phyloP scores from a whole-genome alignment of 1,140 invertebrate genomes.

The Littorina saxatilis region DNA sequence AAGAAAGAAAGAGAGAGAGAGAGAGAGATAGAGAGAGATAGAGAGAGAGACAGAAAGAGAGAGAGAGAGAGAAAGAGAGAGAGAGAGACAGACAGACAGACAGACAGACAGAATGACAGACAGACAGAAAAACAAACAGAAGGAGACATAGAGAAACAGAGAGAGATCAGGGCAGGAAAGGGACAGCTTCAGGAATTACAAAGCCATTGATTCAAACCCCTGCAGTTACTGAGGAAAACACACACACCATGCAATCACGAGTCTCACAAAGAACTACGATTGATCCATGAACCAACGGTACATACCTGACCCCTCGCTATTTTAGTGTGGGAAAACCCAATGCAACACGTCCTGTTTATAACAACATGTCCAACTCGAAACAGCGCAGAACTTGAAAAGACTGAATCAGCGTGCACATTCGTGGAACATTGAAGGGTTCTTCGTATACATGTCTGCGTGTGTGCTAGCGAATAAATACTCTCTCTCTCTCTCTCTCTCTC shows the following conservation, averaged over 20 bases:
- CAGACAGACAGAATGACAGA: background rate
- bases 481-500: too few relatives aligned
- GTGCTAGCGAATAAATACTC: too few relatives aligned
- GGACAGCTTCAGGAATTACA: background rate
- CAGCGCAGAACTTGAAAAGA: too few relatives aligned
- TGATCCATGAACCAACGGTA: background rate
- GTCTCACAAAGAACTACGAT: background rate
- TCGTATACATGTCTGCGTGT: too few relatives aligned
- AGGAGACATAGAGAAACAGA: too few relatives aligned
- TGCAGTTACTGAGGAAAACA: background rate
- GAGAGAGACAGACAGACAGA: background rate
- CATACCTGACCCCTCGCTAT: background rate
- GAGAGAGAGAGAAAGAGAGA: conserved; percentile 5
- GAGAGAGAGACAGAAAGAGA: background rate
- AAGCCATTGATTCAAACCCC: background rate
- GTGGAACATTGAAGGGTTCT: too few relatives aligned
- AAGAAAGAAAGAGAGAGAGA: conserved; percentile 7
- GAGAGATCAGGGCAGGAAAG: background rate
- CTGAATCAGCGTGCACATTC: too few relatives aligned
- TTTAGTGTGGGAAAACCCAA: too few relatives aligned
- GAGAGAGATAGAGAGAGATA: conserved; percentile 8
- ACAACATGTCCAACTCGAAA: too few relatives aligned
- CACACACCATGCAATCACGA: background rate
- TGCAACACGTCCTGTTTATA: too few relatives aligned
- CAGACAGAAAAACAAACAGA: too few relatives aligned